These are phyloP conservation scores for Bombylius discolor DNA, from an alignment of 2,888 invertebrate species.

Conservation along the genomic window DNA sequence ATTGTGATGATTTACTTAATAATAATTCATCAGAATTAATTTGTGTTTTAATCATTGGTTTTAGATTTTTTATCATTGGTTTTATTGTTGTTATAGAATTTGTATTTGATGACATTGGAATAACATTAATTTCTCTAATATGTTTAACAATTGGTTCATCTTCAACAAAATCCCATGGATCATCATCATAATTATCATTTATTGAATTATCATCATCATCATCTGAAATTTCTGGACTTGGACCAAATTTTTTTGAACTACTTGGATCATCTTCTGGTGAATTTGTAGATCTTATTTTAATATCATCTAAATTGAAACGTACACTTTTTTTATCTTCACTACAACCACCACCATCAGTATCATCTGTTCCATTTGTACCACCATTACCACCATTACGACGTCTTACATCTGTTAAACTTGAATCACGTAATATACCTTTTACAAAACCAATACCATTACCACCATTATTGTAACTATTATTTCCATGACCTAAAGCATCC, in stretches of 20 bases:
- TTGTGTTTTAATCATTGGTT: conserved; percentile 5
- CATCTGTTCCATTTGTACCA: conserved; percentile 4
- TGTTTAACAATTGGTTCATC: conserved; percentile 28
- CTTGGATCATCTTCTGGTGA: conserved; percentile 27
- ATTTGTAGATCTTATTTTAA: conserved; percentile 16
- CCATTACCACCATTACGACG: conserved; percentile 22
- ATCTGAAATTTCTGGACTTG: conserved; percentile 26
- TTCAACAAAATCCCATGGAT: conserved; percentile 25
- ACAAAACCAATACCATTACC: conserved; percentile 21
- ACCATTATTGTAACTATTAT: not conserved
- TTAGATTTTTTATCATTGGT: not conserved
- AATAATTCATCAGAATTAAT: conserved; percentile 7
- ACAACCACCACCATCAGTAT: conserved; percentile 21
- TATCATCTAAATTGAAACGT: conserved; percentile 43
- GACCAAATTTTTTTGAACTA: conserved; percentile 21
- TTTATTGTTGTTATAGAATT: not conserved
- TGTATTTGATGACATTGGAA: conserved; percentile 22
- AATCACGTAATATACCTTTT: conserved; percentile 52
- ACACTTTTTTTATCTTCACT: conserved; percentile 68
- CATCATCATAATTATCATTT: conserved; percentile 24
- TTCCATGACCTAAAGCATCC: conserved; percentile 9
- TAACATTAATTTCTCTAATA: conserved; percentile 33
- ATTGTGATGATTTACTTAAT: not conserved
- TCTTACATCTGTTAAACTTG: conserved; percentile 36
- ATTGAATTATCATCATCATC: conserved; percentile 23